A percentile compares a stretch with the other conserved stretches of the same genome.
Evolutionary conservation across 2,113 vertebrate genomes (phyloP).

Genomic region (Crotophaga sulcirostris): DNA sequence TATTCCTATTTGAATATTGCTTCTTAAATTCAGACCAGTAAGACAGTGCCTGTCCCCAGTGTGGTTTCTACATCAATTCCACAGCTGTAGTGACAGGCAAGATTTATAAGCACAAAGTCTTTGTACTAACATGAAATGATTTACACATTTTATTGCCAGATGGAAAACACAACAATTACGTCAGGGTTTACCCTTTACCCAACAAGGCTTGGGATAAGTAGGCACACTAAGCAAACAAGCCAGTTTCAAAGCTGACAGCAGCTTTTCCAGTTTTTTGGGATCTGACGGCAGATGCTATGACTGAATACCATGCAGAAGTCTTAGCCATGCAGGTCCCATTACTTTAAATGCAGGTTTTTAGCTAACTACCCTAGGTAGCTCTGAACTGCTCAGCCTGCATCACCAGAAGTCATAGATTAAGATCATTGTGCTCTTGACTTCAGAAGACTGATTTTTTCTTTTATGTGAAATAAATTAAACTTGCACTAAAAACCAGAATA

Average conservation of each 20-base stretch:
- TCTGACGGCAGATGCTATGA: not conserved
- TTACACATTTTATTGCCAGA: slow-evolving; percentile 3
- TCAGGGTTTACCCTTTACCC: slow-evolving; percentile 20
- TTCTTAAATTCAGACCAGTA: not conserved
- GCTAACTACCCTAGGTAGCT: not conserved
- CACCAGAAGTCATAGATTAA: not conserved
- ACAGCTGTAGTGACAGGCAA: not conserved
- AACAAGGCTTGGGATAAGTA: not conserved
- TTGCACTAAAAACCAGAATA: not conserved
- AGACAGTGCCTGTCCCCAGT: not conserved
- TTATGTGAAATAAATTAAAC: not conserved
- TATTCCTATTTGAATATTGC: not conserved
- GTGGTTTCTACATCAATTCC: not conserved
- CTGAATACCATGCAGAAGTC: not conserved
- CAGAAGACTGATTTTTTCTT: not conserved
- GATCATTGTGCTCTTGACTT: not conserved
- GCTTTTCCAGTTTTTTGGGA: slow-evolving; percentile 15
- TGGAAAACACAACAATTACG: not conserved
- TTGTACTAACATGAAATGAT: not conserved
- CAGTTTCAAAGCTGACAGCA: not conserved
- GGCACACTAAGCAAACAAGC: not conserved
- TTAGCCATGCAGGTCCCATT: not conserved
- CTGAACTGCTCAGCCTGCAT: not conserved
- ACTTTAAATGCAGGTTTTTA: not conserved
- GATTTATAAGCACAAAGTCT: not conserved